A percentile compares a stretch with the other conserved stretches of the same genome.
Conservation (phyloP, 2,888 invertebrate genomes). For the Cephalotes varians region DNA sequence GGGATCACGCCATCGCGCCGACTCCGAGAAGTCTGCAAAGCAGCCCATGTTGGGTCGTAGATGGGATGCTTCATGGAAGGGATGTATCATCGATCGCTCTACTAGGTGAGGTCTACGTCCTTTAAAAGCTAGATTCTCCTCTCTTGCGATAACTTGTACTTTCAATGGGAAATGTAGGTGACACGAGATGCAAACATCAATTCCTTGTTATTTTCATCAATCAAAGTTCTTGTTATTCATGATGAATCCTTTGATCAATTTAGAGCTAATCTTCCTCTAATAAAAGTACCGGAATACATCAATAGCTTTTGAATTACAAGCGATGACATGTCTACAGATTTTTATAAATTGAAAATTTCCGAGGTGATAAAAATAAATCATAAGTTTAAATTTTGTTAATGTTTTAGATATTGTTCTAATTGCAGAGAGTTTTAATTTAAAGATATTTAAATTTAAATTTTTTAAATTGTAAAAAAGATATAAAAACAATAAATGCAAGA, state of each 20-base stretch:
- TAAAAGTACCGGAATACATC: not conserved
- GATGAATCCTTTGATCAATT: conserved; percentile 23
- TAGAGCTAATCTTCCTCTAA: not conserved
- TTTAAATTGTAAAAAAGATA: not conserved
- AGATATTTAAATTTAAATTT: not conserved
- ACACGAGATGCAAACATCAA: not conserved
- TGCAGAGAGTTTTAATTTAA: not conserved
- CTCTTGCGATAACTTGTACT: conserved; percentile 26
- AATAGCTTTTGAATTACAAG: not conserved
- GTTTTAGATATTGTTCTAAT: not conserved
- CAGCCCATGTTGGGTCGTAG: conserved; percentile 38
- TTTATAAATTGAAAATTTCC: not conserved
- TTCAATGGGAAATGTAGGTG: conserved; percentile 22
- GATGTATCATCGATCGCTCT: conserved; percentile 70
- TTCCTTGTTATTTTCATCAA: conserved; percentile 17
- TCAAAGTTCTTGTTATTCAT: not conserved
- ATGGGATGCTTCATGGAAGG: conserved; percentile 59
- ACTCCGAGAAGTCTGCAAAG: conserved; percentile 72
- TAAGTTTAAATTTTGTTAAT: not conserved
- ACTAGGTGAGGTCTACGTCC: conserved; percentile 55
- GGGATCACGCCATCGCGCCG: conserved; percentile 71
- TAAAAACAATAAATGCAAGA: not conserved
- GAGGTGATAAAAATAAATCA: not conserved
- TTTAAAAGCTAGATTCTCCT: conserved; percentile 39
- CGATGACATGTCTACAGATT: not conserved